Conservation (phyloP, 37 sponge, comb jelly and placozoan species). For the Crambe crambe region DNA sequence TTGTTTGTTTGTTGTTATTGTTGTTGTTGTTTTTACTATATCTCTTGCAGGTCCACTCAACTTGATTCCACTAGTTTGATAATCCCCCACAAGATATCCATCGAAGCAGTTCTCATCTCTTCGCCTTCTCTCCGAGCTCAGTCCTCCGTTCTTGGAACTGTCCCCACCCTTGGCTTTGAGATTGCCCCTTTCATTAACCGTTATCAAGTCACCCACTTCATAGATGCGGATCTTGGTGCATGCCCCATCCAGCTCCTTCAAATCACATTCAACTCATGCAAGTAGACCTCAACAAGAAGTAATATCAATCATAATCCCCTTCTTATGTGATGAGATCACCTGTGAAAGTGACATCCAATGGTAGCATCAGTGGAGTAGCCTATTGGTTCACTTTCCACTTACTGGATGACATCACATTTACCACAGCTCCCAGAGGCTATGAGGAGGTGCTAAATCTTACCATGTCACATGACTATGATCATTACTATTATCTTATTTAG, state of each 20-base stretch:
- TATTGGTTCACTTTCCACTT: slow-evolving; percentile 66
- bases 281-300: slow-evolving; percentile 10
- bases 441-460: background rate
- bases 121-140: slow-evolving; percentile 51
- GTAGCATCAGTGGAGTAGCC: slow-evolving; percentile 36
- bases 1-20: too few species aligned
- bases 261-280: slow-evolving; percentile 1
- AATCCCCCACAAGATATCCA: slow-evolving; percentile 19
- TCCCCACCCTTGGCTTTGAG: slow-evolving; percentile 72
- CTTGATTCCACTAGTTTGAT: slow-evolving; percentile 21
- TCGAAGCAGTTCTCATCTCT: slow-evolving; percentile 43
- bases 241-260: slow-evolving; percentile 35
- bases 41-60: slow-evolving; percentile 2
- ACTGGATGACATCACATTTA: slow-evolving; percentile 3
- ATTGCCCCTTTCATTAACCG: slow-evolving; percentile 66
- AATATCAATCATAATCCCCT: too few species aligned
- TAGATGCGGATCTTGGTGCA: slow-evolving; percentile 47
- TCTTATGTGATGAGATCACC: too few species aligned
- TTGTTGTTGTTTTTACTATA: too few species aligned
- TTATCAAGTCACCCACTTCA: slow-evolving; percentile 66
- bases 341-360: slow-evolving; percentile 32
- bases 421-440: slow-evolving; percentile 16
- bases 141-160: slow-evolving; percentile 52
- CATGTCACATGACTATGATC: too few species aligned
- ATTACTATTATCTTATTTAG: background rate